A percentile compares a stretch with the other conserved stretches of the same genome.
Evolutionary conservation across 2,113 vertebrate genomes (phyloP).

Genomic region (Cyprichromis sp.): DNA sequence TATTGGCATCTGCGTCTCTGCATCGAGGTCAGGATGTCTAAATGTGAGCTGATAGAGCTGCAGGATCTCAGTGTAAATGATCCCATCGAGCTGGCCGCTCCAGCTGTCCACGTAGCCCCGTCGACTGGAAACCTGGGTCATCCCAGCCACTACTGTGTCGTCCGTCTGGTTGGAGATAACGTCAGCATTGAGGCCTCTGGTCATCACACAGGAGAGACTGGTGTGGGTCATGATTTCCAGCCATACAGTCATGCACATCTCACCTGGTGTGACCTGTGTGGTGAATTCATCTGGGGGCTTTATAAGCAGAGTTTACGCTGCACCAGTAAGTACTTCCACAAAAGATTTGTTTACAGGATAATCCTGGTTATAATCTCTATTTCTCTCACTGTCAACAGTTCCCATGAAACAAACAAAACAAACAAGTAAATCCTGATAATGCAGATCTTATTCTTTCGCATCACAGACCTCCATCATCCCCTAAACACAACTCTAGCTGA

Average conservation of each 20-base stretch:
- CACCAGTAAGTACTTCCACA: slow-evolving; percentile 75
- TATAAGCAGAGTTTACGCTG: slow-evolving; percentile 88
- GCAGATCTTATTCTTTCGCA: neutral
- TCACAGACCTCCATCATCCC: neutral
- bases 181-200: slow-evolving; percentile 52
- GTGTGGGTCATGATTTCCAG: slow-evolving; percentile 81
- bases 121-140: slow-evolving; percentile 40
- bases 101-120: neutral
- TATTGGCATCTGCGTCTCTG: neutral
- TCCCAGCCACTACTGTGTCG: slow-evolving; percentile 25
- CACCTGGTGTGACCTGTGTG: slow-evolving; percentile 95
- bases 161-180: slow-evolving; percentile 61
- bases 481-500: neutral
- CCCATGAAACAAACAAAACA: neutral
- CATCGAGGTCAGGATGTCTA: slow-evolving; percentile 56
- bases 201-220: slow-evolving; percentile 45
- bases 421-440: neutral
- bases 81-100: slow-evolving; percentile 65
- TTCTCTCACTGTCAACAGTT: neutral
- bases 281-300: slow-evolving; percentile 94
- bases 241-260: slow-evolving; percentile 77
- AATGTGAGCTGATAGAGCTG: slow-evolving; percentile 77
- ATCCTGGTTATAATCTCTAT: neutral
- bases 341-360: neutral
- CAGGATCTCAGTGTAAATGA: slow-evolving; percentile 69